Evolutionary conservation across 2,113 vertebrate species (phyloP).

Genomic region (Syngnathus floridae): DNA sequence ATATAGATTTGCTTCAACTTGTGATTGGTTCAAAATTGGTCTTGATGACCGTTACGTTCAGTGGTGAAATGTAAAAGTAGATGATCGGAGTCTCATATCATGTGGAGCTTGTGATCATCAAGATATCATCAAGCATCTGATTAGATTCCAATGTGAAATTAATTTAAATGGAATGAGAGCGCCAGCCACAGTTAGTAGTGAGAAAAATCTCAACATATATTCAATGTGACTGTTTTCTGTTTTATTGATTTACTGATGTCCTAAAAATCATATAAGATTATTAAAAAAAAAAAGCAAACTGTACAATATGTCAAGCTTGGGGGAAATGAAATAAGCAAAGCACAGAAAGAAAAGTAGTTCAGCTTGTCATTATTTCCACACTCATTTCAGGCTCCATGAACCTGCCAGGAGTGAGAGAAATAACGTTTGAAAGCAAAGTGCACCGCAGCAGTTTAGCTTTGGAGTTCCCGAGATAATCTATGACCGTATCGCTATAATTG

Average conservation of each 20-base stretch:
- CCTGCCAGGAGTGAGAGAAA: background rate
- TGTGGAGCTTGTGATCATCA: no score
- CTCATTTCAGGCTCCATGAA: background rate
- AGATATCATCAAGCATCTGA: background rate
- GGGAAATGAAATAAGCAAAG: background rate
- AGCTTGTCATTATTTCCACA: conserved; percentile 1
- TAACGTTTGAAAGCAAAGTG: background rate
- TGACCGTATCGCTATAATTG: background rate
- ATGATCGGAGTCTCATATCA: no score
- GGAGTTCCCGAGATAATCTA: background rate
- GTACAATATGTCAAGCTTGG: background rate
- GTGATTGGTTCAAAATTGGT: no score
- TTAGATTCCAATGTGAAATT: background rate
- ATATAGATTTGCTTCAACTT: no score
- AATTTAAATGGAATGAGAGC: background rate
- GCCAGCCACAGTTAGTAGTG: background rate
- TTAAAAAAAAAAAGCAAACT: background rate
- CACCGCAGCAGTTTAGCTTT: background rate
- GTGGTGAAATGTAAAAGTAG: no score
- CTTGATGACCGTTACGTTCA: no score
- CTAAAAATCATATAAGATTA: no score
- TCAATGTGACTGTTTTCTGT: background rate
- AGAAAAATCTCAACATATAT: background rate
- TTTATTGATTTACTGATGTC: background rate
- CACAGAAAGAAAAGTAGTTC: conserved; percentile 9